These are phyloP conservation scores for Aldabrachelys gigantea DNA, from an alignment of 2,113 vertebrate genomes.

Conservation along the genomic window DNA sequence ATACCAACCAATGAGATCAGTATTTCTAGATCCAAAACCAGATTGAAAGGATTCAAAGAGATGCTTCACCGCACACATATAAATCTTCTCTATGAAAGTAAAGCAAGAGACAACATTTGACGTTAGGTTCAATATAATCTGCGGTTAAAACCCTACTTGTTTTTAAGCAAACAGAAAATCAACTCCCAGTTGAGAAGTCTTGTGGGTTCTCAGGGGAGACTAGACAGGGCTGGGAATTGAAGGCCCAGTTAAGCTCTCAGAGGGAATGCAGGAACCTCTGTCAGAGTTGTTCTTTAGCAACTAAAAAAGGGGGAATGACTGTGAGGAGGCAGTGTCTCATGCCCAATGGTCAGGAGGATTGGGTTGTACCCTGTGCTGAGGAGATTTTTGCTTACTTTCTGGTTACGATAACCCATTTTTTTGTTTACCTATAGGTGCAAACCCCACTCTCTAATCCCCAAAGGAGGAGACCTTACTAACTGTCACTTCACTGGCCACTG, in stretches of 20 bases:
- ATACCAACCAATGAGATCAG: not conserved
- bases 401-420: not conserved
- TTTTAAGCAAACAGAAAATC: not conserved
- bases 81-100: not conserved
- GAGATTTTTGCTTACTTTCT: not conserved
- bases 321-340: not conserved
- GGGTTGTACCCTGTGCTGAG: not conserved
- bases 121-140: not conserved
- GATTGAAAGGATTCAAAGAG: not conserved
- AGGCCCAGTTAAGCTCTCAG: not conserved
- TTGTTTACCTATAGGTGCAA: not conserved
- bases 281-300: not conserved
- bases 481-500: not conserved
- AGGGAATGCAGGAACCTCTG: not conserved
- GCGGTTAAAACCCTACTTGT: not conserved
- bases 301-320: not conserved
- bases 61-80: not conserved
- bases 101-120: not conserved
- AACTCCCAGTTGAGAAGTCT: not conserved
- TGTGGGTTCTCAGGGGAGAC: not conserved
- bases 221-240: not conserved
- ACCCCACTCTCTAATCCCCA: not conserved
- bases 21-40: not conserved
- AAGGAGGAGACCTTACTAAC: not conserved
- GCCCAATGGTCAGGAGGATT: not conserved